Percentiles rank a stretch among this genome's conserved stretches.
Conservation (phyloP, 1,140 invertebrate genomes). For the Eupeodes corollae region DNA sequence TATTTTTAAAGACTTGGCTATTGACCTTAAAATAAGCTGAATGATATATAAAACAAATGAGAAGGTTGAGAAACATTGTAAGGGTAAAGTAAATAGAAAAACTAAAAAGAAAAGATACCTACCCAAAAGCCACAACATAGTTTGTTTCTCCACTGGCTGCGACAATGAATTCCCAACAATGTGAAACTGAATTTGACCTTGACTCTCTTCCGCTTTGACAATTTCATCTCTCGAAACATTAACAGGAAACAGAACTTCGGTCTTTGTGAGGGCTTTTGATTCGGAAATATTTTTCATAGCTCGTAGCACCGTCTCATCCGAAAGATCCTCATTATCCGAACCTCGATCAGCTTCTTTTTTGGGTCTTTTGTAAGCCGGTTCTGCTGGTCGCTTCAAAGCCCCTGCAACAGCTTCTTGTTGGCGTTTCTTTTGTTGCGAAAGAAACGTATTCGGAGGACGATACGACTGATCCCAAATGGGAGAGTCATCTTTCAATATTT, state of each 20-base stretch:
- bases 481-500: conserved; percentile 73
- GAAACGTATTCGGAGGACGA: conserved; percentile 29
- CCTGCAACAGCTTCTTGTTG: conserved; percentile 15
- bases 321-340: conserved; percentile 20
- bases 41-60: no score
- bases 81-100: no score
- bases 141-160: conserved; percentile 75
- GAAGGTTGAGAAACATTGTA: no score
- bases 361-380: conserved; percentile 22
- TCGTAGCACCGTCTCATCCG: conserved; percentile 24
- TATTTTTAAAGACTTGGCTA: no score
- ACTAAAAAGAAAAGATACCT: no score
- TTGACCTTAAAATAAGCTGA: no score
- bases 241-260: conserved; percentile 60
- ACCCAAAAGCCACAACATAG: conserved; percentile 74
- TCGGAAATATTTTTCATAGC: conserved; percentile 33
- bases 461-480: conserved; percentile 78
- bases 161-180: conserved; percentile 88
- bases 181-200: conserved; percentile 87
- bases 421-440: conserved; percentile 29
- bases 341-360: conserved; percentile 20
- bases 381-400: conserved; percentile 8
- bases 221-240: conserved; percentile 81
- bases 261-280: conserved; percentile 30
- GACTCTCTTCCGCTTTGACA: conserved; percentile 78